Percentiles rank a stretch among this genome's conserved stretches.
Conservation (phyloP, 2,797 vertebrate genomes). For the Thaleichthys pacificus region DNA sequence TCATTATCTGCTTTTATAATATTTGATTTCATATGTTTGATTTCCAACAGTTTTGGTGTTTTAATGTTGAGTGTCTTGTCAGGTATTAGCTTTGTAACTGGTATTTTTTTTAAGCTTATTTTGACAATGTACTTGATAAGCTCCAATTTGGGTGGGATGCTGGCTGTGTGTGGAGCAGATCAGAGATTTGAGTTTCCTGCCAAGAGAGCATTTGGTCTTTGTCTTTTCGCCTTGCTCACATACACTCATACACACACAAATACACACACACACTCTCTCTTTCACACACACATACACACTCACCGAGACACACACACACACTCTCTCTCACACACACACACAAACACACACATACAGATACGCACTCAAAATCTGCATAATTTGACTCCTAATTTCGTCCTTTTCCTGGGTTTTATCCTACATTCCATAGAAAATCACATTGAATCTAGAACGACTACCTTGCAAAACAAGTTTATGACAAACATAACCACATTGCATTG, state of each 20-base stretch:
- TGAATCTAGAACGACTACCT: too few species aligned
- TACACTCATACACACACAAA: conserved; percentile 25
- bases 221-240: conserved; percentile 32
- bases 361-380: not conserved
- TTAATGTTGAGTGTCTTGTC: too few species aligned
- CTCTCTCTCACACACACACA: conserved; percentile 1
- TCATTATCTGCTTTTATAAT: too few species aligned
- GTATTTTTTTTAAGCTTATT: not conserved
- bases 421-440: too few species aligned
- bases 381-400: too few species aligned
- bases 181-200: conserved; percentile 41
- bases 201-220: conserved; percentile 61
- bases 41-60: too few species aligned
- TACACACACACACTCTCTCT: not conserved
- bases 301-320: not conserved
- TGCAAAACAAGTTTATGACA: too few species aligned
- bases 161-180: conserved; percentile 18
- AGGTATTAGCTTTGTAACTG: not conserved
- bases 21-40: too few species aligned
- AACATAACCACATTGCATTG: too few species aligned
- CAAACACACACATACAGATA: conserved; percentile 1
- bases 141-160: not conserved
- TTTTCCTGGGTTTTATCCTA: too few species aligned
- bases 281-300: conserved; percentile 6
- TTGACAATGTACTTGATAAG: not conserved